Evolutionary conservation across 2,797 vertebrate genomes (phyloP), one percentile per base, ranked within the genome.

Genomic region (Neosilurus mollespiculum): DNA sequence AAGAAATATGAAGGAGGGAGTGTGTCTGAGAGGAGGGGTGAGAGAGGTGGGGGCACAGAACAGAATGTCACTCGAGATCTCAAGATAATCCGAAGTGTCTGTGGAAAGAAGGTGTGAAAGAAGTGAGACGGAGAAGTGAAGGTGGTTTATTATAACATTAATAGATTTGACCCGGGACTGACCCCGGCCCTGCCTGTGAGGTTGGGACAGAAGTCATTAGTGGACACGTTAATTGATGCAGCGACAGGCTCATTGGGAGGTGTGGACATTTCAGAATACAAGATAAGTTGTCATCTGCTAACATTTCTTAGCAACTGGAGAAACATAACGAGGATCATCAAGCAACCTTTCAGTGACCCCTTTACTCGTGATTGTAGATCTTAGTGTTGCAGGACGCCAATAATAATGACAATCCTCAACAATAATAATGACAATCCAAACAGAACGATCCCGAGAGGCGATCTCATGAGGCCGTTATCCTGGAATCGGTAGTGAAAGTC

Each of bases 61-160:
- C 71, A 26, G 85, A 86, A 72, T 92, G 94, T 92, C 91, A 95
- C 91, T 88, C 92, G 94, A 95, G 93, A 94, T 92, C 93, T 86
- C 89, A 88, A 91, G 90, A 90, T 88, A 91, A 87, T 89, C 78
- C 78, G 83, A 56, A 82, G 80, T 87, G 86, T 88, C 84, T 61
- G 34, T 77, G 73, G 56, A 77, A 61, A 83, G 75, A 56, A 79
- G 51, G 54, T 59, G 79, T 26, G 78, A 70, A 62, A 22, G 76
- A 34, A 90, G 89, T 90, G 88, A 84, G 78, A 72, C 2, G 81
- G 67, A 89, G 87, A 84, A 88, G 86, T 84, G 85, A 89, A 90
- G 88, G 82, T 49, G 77, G 70, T 85, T 88, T 87, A 78, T 88
- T 86, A 85, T 84, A 83, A 5, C 58, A 22, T 18, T 22, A 1